Evolutionary conservation across 2,797 vertebrate genomes (phyloP), one percentile per base, ranked within the genome.

Genomic region (Rhinoraja longicauda): DNA sequence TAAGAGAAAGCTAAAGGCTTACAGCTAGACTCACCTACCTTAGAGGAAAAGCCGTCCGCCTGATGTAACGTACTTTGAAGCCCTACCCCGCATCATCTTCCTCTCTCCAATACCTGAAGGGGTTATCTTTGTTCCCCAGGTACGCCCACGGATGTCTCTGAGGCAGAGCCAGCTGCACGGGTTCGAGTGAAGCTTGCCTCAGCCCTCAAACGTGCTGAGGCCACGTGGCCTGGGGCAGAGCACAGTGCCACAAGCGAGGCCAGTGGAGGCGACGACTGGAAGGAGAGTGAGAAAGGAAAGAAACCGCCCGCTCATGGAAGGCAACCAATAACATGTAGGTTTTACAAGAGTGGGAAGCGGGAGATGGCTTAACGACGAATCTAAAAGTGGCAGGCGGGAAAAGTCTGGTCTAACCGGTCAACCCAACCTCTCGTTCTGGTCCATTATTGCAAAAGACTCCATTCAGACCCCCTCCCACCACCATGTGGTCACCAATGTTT

Each of bases 171-270:
- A 93, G 94, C 82, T 19, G 93, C 93, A 57, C 64, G 93, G 32
- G 95, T 97, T 77, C 96, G 96, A 93, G 96, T 95, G 94, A 96
- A 93, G 77, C 94, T 97, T 64, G 95, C 94, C 12, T 94, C 88
- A 0, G 90, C 32, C 6, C 45, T 94, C 59, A 57, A 26, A 64
- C 62, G 36, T 8, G 13, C 39, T 3, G 93, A 93, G 90, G 93
- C 93, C 75, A 93, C 93, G 0, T 90, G 94, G 94, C 97, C 97
- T 1, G 96, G 97, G 39, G 94, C 96, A 93, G 97, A 97, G 94
- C 95, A 95, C 75, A 97, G 97, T 26, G 95, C 96, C 57, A 97
- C 97, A 91, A 97, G 97, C 78, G 97, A 97, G 94, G 94, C 93
- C 26, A 64, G 79, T 32, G 62, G 6, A 17, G 70, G 93, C 8